A percentile compares a stretch with the other conserved stretches of the same genome.
Conservation (phyloP, 2,113 vertebrate species). For the Maccullochella peelii region DNA sequence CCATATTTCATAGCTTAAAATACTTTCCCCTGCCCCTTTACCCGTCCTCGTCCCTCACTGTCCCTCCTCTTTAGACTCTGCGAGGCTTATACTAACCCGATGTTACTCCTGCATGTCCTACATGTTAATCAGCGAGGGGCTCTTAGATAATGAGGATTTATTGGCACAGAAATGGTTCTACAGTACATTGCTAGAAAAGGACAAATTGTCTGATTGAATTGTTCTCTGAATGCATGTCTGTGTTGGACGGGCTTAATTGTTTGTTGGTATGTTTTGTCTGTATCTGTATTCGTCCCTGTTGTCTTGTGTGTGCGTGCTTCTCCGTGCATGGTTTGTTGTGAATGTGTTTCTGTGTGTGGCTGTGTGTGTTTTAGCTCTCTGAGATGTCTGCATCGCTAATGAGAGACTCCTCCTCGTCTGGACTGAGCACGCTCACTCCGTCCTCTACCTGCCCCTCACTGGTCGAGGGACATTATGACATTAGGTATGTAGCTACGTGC, state of each 20-base stretch:
- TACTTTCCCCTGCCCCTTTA: slow-evolving; percentile 3
- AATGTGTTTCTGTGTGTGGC: slow-evolving; percentile 39
- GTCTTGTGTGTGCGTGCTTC: slow-evolving; percentile 43
- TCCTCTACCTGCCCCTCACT: slow-evolving; percentile 97
- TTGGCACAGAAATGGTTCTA: slow-evolving; percentile 30
- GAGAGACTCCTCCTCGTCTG: slow-evolving; percentile 89
- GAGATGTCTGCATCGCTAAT: slow-evolving; percentile 95
- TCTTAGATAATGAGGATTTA: slow-evolving; percentile 60
- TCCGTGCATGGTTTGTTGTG: slow-evolving; percentile 35
- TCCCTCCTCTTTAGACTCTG: slow-evolving; percentile 19
- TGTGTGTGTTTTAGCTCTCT: slow-evolving; percentile 87
- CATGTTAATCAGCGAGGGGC: slow-evolving; percentile 71
- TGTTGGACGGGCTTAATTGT: slow-evolving; percentile 73
- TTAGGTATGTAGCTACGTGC: slow-evolving; percentile 84
- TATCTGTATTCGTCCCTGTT: slow-evolving; percentile 53
- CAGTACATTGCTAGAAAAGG: slow-evolving; percentile 28
- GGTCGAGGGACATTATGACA: slow-evolving; percentile 92
- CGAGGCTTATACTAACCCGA: slow-evolving; percentile 41
- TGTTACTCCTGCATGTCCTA: slow-evolving; percentile 62
- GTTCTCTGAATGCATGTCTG: slow-evolving; percentile 75
- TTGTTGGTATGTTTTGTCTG: slow-evolving; percentile 66
- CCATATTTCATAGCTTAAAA: not conserved
- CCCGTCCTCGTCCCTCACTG: slow-evolving; percentile 4
- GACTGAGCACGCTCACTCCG: slow-evolving; percentile 92
- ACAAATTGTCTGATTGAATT: slow-evolving; percentile 57